Conservation (phyloP, 2,888 invertebrate genomes). For the Drosophila greeni region DNA sequence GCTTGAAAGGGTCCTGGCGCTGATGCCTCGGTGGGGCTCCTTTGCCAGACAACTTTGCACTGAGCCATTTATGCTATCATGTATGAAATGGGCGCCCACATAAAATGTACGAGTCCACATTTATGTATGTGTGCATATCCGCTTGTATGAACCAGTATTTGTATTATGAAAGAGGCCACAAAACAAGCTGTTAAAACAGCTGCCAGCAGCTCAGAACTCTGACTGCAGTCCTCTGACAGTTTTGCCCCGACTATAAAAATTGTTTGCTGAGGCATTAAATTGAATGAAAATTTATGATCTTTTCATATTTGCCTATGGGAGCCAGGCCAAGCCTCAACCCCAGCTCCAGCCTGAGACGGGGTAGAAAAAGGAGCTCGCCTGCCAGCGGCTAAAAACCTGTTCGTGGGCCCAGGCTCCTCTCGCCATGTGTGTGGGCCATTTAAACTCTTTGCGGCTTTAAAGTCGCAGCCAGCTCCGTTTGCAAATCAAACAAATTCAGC, state of each 20-base stretch:
- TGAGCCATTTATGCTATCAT: constrained; percentile 43
- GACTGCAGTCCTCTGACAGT: constrained; percentile 52
- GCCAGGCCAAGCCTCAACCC: constrained; percentile 24
- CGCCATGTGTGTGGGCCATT: constrained; percentile 21
- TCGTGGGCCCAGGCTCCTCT: constrained; percentile 14
- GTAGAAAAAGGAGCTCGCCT: constrained; percentile 43
- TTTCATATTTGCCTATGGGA: constrained; percentile 75
- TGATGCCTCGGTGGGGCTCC: constrained; percentile 17
- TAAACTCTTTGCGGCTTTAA: constrained; percentile 50
- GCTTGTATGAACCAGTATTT: constrained; percentile 30
- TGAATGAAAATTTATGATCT: constrained; percentile 79
- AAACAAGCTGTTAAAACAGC: constrained; percentile 62
- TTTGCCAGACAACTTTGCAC: constrained; percentile 34
- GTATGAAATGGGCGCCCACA: constrained; percentile 45
- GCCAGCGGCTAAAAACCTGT: constrained; percentile 47
- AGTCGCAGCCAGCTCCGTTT: constrained; percentile 24
- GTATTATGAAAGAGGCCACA: constrained; percentile 46
- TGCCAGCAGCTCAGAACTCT: constrained; percentile 41
- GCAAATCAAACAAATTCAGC: constrained; percentile 61
- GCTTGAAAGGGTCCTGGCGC: constrained; percentile 16
- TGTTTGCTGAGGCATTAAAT: constrained; percentile 79
- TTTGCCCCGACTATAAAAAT: constrained; percentile 70
- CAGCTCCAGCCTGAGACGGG: constrained; percentile 23
- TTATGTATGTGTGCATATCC: constrained; percentile 4
- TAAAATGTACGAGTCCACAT: constrained; percentile 28